phyloP scores from a whole-genome alignment of 2,113 vertebrate genomes.

The Oryzias celebensis region DNA sequence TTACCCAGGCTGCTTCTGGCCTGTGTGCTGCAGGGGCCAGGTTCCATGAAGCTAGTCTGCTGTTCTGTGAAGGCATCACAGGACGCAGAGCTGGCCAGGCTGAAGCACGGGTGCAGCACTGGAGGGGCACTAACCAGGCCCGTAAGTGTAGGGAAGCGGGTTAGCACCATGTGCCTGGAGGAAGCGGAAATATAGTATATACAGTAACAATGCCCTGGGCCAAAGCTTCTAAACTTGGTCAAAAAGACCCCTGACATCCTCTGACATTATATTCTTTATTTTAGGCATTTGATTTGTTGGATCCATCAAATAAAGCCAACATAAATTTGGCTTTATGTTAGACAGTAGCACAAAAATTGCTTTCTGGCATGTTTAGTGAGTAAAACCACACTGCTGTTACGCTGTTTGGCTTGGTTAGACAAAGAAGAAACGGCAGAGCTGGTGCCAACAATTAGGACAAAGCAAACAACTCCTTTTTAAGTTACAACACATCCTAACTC shows the following conservation, averaged over 20 bases:
- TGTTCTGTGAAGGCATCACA: conserved; percentile 82
- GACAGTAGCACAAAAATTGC: conserved; percentile 10
- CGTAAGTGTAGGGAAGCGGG: conserved; percentile 80
- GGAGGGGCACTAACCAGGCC: conserved; percentile 78
- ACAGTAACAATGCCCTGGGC: conserved; percentile 37
- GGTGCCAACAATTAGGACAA: conserved; percentile 53
- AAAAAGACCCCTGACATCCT: too few relatives aligned
- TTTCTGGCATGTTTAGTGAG: conserved; percentile 12
- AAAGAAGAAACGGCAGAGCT: conserved; percentile 47
- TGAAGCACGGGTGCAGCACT: conserved; percentile 78
- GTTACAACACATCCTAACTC: conserved; percentile 58
- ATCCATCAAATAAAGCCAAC: too few relatives aligned
- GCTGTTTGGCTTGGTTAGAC: conserved; percentile 48
- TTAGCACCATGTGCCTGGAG: conserved; percentile 82
- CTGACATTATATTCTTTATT: too few relatives aligned
- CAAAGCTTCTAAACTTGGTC: not conserved
- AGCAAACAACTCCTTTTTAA: conserved; percentile 29
- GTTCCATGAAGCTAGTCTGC: conserved; percentile 82
- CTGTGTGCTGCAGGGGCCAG: conserved; percentile 72
- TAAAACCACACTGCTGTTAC: conserved; percentile 12
- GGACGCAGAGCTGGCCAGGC: conserved; percentile 77
- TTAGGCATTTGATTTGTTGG: conserved; percentile 2
- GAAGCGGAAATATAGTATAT: conserved; percentile 57
- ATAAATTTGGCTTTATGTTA: conserved; percentile 7
- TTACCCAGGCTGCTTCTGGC: conserved; percentile 80